Evolutionary conservation across 2,888 invertebrate species (phyloP), one percentile per base, ranked within the genome.

Genomic region (Thera britannica): DNA sequence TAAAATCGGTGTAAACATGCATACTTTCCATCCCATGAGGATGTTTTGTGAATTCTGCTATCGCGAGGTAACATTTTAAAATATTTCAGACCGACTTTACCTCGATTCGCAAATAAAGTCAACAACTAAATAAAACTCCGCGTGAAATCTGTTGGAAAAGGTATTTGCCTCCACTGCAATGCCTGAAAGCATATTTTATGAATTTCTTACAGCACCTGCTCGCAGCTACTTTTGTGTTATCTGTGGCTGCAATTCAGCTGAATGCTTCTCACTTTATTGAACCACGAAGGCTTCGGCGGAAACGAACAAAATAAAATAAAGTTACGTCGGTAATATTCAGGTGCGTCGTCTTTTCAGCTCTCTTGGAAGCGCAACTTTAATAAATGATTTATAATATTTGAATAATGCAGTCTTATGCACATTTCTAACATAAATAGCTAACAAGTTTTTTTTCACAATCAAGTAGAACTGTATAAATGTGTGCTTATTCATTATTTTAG

Each of bases 201-300:
- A 35, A 54, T 2, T 54, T n/a, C 36, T 55, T 11, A 55, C 8
- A 9, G 55, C 55, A 55, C 55, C 55, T 55, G 55, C 7, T 11
- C 55, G 36, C 6, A n/a, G 55, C 36, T 5, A 55, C 55, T 55
- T 4, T 2, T 6, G n/a, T 35, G 3, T 55, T 8, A 11, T 36
- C 55, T 36, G 55, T 36, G 55, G 55, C n/a, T 38, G 36, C 55
- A 5, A 55, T 36, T 36, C 55, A 55, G 55, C 4, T 9, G 55
- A 55, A 55, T 36, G 55, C 44, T 38, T 35, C n/a, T n/a, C 36
- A 55, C n/a, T 35, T 36, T 36, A 55, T 55, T 35, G 54, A 35
- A 54, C 54, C 23, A 35, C 54, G 9, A 38, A 5, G 44, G 23
- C 2, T 23, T 23, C 34, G 41, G 9, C 5, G 12, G 23, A 2